Percentiles rank a stretch among this genome's conserved stretches.
These are phyloP conservation scores for Pseudorasbora parva DNA, from an alignment of 2,113 vertebrate species.

Conservation along the genomic window DNA sequence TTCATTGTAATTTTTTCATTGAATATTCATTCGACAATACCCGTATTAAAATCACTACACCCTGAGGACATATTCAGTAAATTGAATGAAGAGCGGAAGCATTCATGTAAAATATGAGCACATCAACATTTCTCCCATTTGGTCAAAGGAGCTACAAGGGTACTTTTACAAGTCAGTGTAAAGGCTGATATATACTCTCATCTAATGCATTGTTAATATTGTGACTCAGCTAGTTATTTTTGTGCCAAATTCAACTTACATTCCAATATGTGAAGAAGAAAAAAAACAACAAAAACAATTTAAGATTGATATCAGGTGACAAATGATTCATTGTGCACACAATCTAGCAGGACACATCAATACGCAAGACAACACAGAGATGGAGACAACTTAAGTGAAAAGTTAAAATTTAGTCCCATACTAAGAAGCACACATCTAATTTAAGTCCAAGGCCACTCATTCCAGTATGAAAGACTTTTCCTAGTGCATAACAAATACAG, in stretches of 20 bases:
- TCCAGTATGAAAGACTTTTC: slow-evolving; percentile 66
- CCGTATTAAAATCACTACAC: slow-evolving; percentile 79
- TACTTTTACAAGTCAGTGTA: slow-evolving; percentile 26
- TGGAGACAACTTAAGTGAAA: slow-evolving; percentile 53
- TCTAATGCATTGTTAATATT: slow-evolving; percentile 6
- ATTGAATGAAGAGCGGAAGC: slow-evolving; percentile 61
- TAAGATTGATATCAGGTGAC: background rate
- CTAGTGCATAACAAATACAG: slow-evolving; percentile 70
- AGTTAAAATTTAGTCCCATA: slow-evolving; percentile 49
- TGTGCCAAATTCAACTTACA: background rate
- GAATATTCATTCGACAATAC: slow-evolving; percentile 72
- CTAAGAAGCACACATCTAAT: slow-evolving; percentile 56
- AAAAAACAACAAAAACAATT: background rate
- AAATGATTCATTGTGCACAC: slow-evolving; percentile 47
- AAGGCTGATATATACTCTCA: background rate
- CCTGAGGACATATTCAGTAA: slow-evolving; percentile 74
- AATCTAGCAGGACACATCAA: slow-evolving; percentile 50
- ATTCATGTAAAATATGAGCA: slow-evolving; percentile 46
- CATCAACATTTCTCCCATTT: background rate
- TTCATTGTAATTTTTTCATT: slow-evolving; percentile 57
- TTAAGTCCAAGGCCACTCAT: slow-evolving; percentile 72
- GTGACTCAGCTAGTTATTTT: background rate
- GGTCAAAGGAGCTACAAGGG: slow-evolving; percentile 25
- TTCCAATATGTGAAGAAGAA: background rate
- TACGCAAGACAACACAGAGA: slow-evolving; percentile 41